phyloP scores from a whole-genome alignment of 2,797 vertebrate species.

The Aeoliscus strigatus region DNA sequence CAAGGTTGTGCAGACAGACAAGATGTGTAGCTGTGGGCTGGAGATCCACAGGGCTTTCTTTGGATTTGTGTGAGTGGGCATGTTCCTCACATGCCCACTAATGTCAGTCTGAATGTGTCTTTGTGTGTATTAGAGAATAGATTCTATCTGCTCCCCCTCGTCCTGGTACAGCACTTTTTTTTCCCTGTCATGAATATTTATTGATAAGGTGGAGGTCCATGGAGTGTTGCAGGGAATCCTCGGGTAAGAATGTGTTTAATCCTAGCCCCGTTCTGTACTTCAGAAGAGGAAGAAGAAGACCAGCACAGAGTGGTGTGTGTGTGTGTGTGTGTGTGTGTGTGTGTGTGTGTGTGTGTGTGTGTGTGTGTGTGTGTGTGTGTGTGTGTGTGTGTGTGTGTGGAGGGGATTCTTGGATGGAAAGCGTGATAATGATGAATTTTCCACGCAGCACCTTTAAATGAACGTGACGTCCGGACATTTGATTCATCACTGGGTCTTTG shows the following conservation, averaged over 20 bases:
- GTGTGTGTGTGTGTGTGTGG: too few species aligned
- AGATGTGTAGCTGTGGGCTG: slow-evolving; percentile 51
- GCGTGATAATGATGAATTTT: too few species aligned
- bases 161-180: slow-evolving; percentile 28
- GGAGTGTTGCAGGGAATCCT: slow-evolving; percentile 50
- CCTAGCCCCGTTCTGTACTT: slow-evolving; percentile 44
- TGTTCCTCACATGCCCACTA: slow-evolving; percentile 33
- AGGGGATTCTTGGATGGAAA: too few species aligned
- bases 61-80: slow-evolving; percentile 40
- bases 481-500: too few species aligned
- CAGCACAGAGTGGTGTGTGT: slow-evolving; percentile 32
- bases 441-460: too few species aligned
- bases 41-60: slow-evolving; percentile 22
- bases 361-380: too few species aligned
- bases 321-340: too few species aligned
- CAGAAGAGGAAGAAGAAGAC: slow-evolving; percentile 36
- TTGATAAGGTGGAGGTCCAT: slow-evolving; percentile 31
- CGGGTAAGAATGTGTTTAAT: slow-evolving; percentile 51
- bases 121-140: slow-evolving; percentile 13
- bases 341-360: too few species aligned
- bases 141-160: neutral
- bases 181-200: slow-evolving; percentile 59
- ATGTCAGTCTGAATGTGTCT: slow-evolving; percentile 22
- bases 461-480: too few species aligned
- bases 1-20: slow-evolving; percentile 51